Base-by-base conservation (phyloP, 2,113 vertebrate species). In the Chamaea fasciata region DNA sequence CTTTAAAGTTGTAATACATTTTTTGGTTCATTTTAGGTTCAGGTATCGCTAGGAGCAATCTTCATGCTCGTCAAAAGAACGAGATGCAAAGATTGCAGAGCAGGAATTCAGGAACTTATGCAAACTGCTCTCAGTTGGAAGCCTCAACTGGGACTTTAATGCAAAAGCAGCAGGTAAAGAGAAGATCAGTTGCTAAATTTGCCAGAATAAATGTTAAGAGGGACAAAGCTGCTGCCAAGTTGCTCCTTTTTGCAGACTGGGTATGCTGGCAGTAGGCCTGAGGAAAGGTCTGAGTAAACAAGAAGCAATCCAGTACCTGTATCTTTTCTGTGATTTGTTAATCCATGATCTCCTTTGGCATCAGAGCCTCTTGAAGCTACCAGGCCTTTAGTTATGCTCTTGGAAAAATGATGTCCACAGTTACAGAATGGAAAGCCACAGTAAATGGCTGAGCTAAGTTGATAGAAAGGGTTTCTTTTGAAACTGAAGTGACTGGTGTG, bases 11-110 rank as follows among this genome's bases (percentile, higher is more conserved):
- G 83, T 90, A 96, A 95, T 97, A 74, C 81, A 69, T 97, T 97
- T 97, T 95, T 97, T 11, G 30, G 97, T 98, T 98, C 97, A 95
- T 86, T 97, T 97, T 93, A 90, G 97, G 97, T 98, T 98, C 97
- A 98, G 97, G 97, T 97, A 96, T 97, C 10, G 88, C 97, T 96
- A 87, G 96, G 93, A 98, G 97, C 97, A 52, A 95, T 95, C 85
- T 65, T 83, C 76, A 5, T 57, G 89, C 49, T 96, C 78, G 37
- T 94, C 95, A 84, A 87, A 96, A 85, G 78, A 96, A 95, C 0
- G 4, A 89, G 91, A 91, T 55, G 85, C 26, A 9, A 81, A 94
- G 97, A 94, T 76, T 82, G 63, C 89, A 89, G 87, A 95, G 88
- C 68, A 83, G 94, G 87, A 55, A 80, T 71, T 95, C 52, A 69